These are phyloP conservation scores for Patagioenas fasciata DNA, from an alignment of 2,113 vertebrate species.

Conservation along the genomic window DNA sequence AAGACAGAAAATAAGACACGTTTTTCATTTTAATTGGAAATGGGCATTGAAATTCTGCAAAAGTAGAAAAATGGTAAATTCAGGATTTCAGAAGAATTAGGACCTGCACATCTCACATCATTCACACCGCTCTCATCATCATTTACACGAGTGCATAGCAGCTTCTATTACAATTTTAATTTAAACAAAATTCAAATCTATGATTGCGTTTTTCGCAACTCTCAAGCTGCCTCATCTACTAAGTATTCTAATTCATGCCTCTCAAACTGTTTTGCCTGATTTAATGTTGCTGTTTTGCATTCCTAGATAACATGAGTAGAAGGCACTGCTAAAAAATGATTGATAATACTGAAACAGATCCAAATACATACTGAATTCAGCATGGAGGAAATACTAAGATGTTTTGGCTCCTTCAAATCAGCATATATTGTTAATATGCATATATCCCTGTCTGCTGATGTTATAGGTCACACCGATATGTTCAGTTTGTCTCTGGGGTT, in stretches of 20 bases:
- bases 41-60: background rate
- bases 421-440: background rate
- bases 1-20: accelerated
- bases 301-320: slow-evolving; percentile 51
- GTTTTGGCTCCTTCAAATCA: background rate
- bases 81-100: background rate
- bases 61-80: background rate
- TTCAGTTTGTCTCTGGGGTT: background rate
- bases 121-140: background rate
- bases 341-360: slow-evolving; percentile 39
- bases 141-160: background rate
- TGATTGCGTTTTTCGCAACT: slow-evolving; percentile 16
- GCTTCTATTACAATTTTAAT: slow-evolving; percentile 22
- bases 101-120: background rate
- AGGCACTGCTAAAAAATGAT: slow-evolving; percentile 35
- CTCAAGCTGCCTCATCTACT: slow-evolving; percentile 21
- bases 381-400: background rate
- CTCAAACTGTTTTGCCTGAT: slow-evolving; percentile 62
- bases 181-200: slow-evolving; percentile 58
- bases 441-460: background rate
- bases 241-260: slow-evolving; percentile 59
- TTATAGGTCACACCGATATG: background rate
- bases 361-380: slow-evolving; percentile 23
- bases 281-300: slow-evolving; percentile 58
- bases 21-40: background rate